Conservation (phyloP, 53 echinoderm and acorn worm species). For the Actinopyga echinites region DNA sequence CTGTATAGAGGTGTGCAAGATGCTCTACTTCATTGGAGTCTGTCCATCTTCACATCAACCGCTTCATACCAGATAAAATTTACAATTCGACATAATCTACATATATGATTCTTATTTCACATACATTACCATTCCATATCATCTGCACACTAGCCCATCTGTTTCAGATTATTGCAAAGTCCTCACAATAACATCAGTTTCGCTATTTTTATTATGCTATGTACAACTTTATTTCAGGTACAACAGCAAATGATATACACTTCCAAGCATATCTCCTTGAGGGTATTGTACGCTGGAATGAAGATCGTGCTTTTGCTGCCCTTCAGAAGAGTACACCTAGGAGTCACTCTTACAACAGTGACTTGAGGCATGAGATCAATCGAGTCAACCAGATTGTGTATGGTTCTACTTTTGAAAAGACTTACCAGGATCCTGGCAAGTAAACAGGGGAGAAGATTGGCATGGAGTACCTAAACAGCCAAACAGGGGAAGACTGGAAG, state of each 20-base stretch:
- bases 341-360: neutral
- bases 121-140: too few species aligned
- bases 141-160: too few species aligned
- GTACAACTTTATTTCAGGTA: constrained; percentile 25
- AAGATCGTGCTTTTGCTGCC: constrained; percentile 42
- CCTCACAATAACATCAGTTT: too few species aligned
- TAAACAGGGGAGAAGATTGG: constrained; percentile 68
- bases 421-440: neutral
- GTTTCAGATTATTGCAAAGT: too few species aligned
- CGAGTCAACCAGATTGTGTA: neutral
- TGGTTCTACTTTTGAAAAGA: neutral
- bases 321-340: neutral
- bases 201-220: too few species aligned
- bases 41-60: constrained; percentile 62
- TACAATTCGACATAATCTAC: neutral
- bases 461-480: constrained; percentile 64
- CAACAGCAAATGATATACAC: constrained; percentile 55
- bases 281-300: constrained; percentile 66
- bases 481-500: constrained; percentile 43
- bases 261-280: constrained; percentile 78
- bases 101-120: too few species aligned
- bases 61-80: constrained; percentile 59
- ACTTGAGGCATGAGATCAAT: constrained; percentile 17
- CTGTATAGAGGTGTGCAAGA: constrained; percentile 56
- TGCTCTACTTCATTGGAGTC: constrained; percentile 67